phyloP scores from a whole-genome alignment of 1,140 invertebrate species.

The Philaenus spumarius region DNA sequence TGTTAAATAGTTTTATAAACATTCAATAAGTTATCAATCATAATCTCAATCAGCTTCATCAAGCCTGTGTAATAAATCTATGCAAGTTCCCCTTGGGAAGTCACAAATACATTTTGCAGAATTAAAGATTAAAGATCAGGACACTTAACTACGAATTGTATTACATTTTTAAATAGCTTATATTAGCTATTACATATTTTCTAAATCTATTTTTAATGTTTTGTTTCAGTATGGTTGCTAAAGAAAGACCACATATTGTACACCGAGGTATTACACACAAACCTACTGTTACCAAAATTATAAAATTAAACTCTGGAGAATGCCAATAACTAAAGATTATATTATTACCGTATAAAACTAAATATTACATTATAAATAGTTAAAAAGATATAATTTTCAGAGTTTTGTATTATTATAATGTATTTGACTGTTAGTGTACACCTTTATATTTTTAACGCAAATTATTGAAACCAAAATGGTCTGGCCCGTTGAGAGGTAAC shows the following conservation, averaged over 20 bases:
- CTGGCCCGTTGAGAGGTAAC: no score
- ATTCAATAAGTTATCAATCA: constrained; percentile 12
- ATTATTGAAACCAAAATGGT: no score
- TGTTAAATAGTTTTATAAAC: neutral
- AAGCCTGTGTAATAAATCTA: neutral
- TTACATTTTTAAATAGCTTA: constrained; percentile 6
- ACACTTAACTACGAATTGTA: no score
- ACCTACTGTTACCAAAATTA: neutral
- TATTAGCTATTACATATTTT: constrained; percentile 7
- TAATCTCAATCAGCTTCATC: constrained; percentile 1
- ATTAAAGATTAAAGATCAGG: neutral
- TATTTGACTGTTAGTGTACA: no score
- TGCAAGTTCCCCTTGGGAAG: constrained; percentile 1
- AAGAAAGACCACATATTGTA: constrained; percentile 67
- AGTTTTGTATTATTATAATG: no score
- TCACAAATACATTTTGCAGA: neutral
- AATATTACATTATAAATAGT: no score
- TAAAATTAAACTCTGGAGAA: neutral
- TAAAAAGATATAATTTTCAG: no score
- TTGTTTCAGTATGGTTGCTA: constrained; percentile 70
- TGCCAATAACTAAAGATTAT: no score
- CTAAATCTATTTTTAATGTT: constrained; percentile 12
- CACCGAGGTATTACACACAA: constrained; percentile 52
- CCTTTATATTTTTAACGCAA: no score
- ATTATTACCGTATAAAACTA: no score